Evolutionary conservation across 2,888 invertebrate species (phyloP), one percentile per base, ranked within the genome.

Genomic region (Heliconius sara): DNA sequence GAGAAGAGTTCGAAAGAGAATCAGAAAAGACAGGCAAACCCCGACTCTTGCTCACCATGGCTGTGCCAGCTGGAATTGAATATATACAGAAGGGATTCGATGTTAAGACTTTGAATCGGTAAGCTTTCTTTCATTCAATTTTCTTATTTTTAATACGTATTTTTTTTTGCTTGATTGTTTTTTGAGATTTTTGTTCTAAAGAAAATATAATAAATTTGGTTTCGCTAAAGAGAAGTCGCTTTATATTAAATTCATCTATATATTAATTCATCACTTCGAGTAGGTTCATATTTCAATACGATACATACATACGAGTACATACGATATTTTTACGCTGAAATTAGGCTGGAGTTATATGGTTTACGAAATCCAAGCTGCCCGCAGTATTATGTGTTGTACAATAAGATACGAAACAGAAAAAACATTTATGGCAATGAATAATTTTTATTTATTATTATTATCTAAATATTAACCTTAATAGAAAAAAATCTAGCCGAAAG

Each of bases 61-160:
- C 99, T 19, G 98, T 99, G 52, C 99, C 99, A 0, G 99, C 99
- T 3, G 99, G 99, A 34, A 97, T 98, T 85, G 98, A 99, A 89
- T 98, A 98, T 88, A 97, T 99, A 84, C 97, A 98, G 88, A 98
- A 98, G 89, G 99, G 99, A 83, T 99, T 98, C 89, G 99, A 99
- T 87, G 96, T 99, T 79, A 97, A 97, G 81, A 97, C 97, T 85
- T 93, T 99, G 79, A 98, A 98, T 90, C 97, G 97, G 97, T 98
- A 88, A 95, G 96, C 92, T 27, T n/a, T n/a, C 70, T 39, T 12
- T 72, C 10, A 12, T 27, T 13, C 1, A 19, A 16, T 43, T 27
- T 63, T 65, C 0, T 30, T 30, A 7, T 65, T 13, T 0, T 7
- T 0, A 7, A 7, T 16, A 60, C 1, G 60, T 1, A 7, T 57